Percentiles rank a stretch among this genome's conserved stretches.
These are phyloP conservation scores for Atrichornis clamosus DNA, from an alignment of 2,113 vertebrate genomes.

Conservation along the genomic window DNA sequence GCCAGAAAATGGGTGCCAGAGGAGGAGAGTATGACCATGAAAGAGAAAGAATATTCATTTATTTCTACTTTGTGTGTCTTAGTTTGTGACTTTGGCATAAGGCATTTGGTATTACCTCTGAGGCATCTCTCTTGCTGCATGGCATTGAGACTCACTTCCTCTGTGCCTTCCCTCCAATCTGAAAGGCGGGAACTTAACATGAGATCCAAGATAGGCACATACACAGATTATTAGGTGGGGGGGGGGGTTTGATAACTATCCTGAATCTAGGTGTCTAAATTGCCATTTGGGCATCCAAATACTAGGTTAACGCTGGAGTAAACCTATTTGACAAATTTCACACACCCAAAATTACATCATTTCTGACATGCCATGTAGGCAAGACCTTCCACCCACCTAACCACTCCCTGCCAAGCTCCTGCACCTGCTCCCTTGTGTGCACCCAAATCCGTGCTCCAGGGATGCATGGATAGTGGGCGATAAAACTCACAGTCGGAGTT, in stretches of 20 bases:
- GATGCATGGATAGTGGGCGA: accelerated
- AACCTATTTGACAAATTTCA: neutral
- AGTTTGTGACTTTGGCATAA: neutral
- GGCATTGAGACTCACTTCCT: neutral
- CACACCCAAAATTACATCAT: neutral
- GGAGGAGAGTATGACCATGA: neutral
- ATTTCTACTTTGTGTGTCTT: neutral
- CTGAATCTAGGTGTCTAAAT: neutral
- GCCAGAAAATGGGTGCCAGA: neutral
- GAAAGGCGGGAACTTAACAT: neutral
- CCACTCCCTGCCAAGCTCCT: neutral
- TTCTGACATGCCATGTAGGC: neutral
- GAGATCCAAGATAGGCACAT: neutral
- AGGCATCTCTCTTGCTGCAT: neutral
- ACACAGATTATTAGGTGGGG: too few relatives aligned
- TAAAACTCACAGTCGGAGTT: neutral
- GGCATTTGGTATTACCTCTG: neutral
- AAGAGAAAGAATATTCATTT: neutral
- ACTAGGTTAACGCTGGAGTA: neutral
- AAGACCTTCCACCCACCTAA: neutral
- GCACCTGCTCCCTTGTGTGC: neutral
- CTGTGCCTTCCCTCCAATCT: neutral
- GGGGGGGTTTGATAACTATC: too few relatives aligned
- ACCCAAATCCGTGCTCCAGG: neutral
- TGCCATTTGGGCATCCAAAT: neutral